These are phyloP conservation scores for Drosophila pseudoananassae DNA, from an alignment of 1,140 invertebrate genomes.

Conservation along the genomic window DNA sequence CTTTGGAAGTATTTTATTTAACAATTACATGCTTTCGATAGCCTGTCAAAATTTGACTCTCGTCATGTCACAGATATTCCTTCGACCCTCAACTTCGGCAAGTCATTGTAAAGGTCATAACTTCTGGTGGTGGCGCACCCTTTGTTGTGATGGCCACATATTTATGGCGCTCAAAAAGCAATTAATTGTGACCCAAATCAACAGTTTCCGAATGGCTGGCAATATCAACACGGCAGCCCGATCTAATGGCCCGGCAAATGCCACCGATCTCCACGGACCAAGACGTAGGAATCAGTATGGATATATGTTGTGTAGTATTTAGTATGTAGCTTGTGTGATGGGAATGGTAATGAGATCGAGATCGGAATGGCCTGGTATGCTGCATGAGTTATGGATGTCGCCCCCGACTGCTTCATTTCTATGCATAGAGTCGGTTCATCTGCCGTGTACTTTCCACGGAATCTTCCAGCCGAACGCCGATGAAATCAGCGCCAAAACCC, in stretches of 20 bases:
- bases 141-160: constrained; percentile 76
- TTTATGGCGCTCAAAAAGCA: constrained; percentile 74
- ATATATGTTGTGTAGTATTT: constrained; percentile 5
- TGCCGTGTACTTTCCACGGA: constrained; percentile 52
- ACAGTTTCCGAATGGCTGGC: constrained; percentile 60
- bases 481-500: constrained; percentile 69
- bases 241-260: constrained; percentile 69
- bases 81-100: constrained; percentile 5
- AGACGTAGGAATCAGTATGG: constrained; percentile 33
- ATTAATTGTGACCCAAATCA: constrained; percentile 82
- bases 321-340: constrained; percentile 7
- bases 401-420: constrained; percentile 65
- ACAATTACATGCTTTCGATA: neutral
- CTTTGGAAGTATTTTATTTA: no score
- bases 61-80: constrained; percentile 22
- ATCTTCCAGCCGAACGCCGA: constrained; percentile 39
- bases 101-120: constrained; percentile 39
- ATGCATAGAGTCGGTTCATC: constrained; percentile 46
- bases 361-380: constrained; percentile 44
- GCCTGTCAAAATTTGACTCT: neutral
- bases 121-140: constrained; percentile 34
- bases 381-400: constrained; percentile 67
- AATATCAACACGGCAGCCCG: constrained; percentile 45
- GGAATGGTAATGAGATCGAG: constrained; percentile 39
- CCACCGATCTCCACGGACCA: constrained; percentile 53